Percentiles rank a stretch among this genome's conserved stretches.
Conservation (phyloP, 92 coral and sea anemone genomes). For the Palythoa grandiflora region DNA sequence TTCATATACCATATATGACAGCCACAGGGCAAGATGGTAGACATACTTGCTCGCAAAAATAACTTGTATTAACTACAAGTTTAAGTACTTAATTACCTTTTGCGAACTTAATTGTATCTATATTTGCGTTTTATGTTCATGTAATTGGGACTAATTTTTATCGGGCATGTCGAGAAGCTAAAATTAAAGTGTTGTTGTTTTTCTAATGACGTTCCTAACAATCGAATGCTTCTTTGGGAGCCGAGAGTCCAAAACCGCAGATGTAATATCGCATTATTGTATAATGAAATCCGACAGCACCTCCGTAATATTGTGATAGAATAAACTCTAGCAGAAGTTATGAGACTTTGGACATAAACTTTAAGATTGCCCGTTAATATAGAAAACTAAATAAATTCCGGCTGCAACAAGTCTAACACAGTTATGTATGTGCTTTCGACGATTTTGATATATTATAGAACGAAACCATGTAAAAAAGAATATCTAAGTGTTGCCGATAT, state of each 20-base stretch:
- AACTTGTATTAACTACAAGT: not conserved
- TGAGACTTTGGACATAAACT: no score
- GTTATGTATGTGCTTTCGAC: no score
- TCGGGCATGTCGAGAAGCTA: not conserved
- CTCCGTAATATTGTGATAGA: no score
- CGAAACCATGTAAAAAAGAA: no score
- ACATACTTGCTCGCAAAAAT: not conserved
- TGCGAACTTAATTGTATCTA: slow-evolving; percentile 4
- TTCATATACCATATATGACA: not conserved
- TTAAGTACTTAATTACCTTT: not conserved
- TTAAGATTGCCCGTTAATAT: no score
- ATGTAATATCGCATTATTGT: not conserved
- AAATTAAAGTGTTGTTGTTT: slow-evolving; percentile 9
- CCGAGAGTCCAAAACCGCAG: not conserved
- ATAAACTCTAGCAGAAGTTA: no score
- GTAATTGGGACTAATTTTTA: not conserved
- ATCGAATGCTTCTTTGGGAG: not conserved
- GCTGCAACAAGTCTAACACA: no score
- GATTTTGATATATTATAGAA: no score
- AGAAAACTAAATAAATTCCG: no score
- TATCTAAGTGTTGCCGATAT: no score
- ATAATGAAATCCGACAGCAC: no score
- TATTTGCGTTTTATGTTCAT: not conserved
- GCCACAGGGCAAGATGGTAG: not conserved
- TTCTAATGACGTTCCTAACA: not conserved